Base-by-base conservation (phyloP, 1,140 invertebrate genomes). In the Apis cerana region DNA sequence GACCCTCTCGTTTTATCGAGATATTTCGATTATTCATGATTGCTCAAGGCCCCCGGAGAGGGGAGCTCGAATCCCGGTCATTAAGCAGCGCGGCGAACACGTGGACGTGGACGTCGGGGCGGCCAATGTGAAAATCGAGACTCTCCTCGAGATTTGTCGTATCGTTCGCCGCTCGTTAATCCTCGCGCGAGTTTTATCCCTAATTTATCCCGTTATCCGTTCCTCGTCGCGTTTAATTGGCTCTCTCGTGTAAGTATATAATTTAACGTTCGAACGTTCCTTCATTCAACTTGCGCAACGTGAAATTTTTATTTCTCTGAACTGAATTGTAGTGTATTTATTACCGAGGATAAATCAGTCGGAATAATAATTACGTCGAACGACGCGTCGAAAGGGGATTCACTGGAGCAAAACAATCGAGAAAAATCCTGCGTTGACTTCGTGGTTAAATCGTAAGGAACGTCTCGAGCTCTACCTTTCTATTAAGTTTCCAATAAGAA, bases 1-100 rank as follows among this genome's bases (percentile, higher is more conserved):
- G 15, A 21, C 23, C 13, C 62, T 3, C 27, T 43, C 56, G 78
- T 85, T 88, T 87, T 82, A 82, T 74, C 82, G 56, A 67, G 80
- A 78, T 71, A 79, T 87, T 82, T 82, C 86, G 86, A 88, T 88
- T 88, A 88, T 88, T 88, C 87, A 88, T 85, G 87, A 82, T 84
- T 58, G 80, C 23, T 58, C 67, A 82, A 88, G 78, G 79, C 76
- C 67, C 54, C 13, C 0, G 54, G 72, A 64, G 61, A 27, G 27
- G 50, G 77, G 72, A 58, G 65, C 48, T 62, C 58, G 68, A 52
- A 61, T 69, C 21, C 69, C 69, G 33, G 81, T 85, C 79, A 87
- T 88, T 88, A 88, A 79, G 64, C 58, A 58, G 23, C 67, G 58
- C 33, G 62, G 23, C 27, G 54, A 70, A 83, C 85, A 84, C 81